Base-by-base conservation (phyloP, 1,140 invertebrate species). In the Thalassaphorura encarpata region DNA sequence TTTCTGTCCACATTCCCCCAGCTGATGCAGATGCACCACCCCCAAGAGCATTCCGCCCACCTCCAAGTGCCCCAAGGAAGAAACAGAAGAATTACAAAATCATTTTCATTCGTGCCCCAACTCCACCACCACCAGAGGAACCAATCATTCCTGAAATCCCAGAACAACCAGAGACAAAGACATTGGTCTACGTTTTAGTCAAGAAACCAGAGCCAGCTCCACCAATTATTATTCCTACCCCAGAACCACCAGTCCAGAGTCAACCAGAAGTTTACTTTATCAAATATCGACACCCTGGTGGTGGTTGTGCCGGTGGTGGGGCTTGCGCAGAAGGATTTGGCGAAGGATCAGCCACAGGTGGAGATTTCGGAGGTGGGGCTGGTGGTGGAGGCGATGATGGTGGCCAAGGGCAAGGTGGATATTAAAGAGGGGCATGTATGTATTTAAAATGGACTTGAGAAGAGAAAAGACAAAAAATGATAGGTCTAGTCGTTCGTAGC, bases 71-170 rank as follows among this genome's bases (percentile, higher is more conserved):
- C 5, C 40, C 24, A 18, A 27, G 24, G 5, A 80, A 84, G 8
- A 83, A 85, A 5, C 84, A 87, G 67, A 89, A 89, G 67, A 85
- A 89, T 67, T 89, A 88, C 76, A 87, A 88, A 70, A 89, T 89
- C 62, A 84, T 89, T 36, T 89, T 89, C 75, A 88, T 89, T 67
- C 87, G 88, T 71, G 85, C 85, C 1, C 85, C 86, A 45, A 83
- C 83, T 2, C 82, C 84, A 52, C 83, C 84, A 1, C 80, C 83
- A 13, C 83, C 83, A 11, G 83, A 82, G 4, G 83, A 82, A 0
- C 84, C 83, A 6, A 36, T 54, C 40, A 54, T 47, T 45, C 11
- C 36, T 23, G 52, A 40, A 24, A 3, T 62, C 31, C 18, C 29
- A 11, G 45, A 50, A 19, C 39, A 46, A 31, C 56, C 56, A 26